Percentiles rank a stretch among this genome's conserved stretches.
Evolutionary conservation across 1,140 invertebrate species (phyloP).

Genomic region (Spodoptera frugiperda): DNA sequence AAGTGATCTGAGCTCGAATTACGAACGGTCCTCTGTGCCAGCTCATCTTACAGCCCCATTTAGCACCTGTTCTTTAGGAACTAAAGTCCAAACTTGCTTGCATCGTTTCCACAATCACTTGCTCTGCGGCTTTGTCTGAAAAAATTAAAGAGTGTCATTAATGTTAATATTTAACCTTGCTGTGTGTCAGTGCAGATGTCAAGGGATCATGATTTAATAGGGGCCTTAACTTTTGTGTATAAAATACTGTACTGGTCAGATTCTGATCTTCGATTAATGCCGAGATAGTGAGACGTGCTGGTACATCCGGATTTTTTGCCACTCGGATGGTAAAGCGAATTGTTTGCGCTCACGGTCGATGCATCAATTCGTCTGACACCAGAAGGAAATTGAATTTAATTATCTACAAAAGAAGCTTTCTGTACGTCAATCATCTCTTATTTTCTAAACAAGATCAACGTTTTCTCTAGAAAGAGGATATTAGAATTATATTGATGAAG

Average conservation of each 20-base stretch:
- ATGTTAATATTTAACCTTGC: conserved; percentile 38
- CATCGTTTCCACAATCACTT: not conserved
- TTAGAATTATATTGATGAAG: too few species aligned
- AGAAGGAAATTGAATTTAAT: not conserved
- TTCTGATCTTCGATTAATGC: not conserved
- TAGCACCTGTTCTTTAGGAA: conserved; percentile 6
- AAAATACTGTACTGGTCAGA: not conserved
- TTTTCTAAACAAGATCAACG: too few species aligned
- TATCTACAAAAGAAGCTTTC: not conserved
- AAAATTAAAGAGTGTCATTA: conserved; percentile 42
- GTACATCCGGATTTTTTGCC: conserved; percentile 6
- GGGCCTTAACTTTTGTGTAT: conserved; percentile 36
- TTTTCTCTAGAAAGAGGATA: too few species aligned
- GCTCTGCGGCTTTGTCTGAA: conserved; percentile 20
- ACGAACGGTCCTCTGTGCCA: conserved; percentile 4
- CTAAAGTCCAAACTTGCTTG: conserved; percentile 15
- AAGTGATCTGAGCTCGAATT: conserved; percentile 34
- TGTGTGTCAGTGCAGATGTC: conserved; percentile 35
- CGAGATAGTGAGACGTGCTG: not conserved
- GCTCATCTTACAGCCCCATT: conserved; percentile 46
- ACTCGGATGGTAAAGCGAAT: not conserved
- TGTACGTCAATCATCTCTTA: not conserved
- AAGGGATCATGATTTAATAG: conserved; percentile 42
- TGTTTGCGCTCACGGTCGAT: not conserved
- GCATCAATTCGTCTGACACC: not conserved